These are phyloP conservation scores for Seriola dumerili DNA, from an alignment of 2,113 vertebrate species.

Conservation along the genomic window DNA sequence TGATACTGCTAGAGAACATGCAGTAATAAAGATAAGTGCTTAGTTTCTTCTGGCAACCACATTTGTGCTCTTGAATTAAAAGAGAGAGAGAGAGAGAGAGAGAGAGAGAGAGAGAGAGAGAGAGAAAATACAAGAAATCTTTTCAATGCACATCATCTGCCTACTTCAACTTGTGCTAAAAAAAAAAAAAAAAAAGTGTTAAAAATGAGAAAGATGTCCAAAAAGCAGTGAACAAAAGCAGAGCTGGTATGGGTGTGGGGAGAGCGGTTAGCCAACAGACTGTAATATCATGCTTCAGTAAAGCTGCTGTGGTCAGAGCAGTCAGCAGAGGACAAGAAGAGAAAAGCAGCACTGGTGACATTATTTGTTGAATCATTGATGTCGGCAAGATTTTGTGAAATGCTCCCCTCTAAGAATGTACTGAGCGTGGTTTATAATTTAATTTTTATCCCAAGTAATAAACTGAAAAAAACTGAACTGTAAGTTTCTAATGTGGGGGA, in stretches of 20 bases:
- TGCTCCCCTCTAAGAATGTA: background rate
- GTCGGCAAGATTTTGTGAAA: constrained; percentile 28
- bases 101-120: background rate
- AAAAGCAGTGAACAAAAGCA: constrained; percentile 40
- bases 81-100: background rate
- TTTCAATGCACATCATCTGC: constrained; percentile 1
- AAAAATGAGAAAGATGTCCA: constrained; percentile 35
- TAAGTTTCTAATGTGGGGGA: background rate
- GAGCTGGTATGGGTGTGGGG: constrained; percentile 14
- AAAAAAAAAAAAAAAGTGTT: constrained; percentile 8
- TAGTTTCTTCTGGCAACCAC: constrained; percentile 1
- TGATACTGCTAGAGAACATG: background rate
- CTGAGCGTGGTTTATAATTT: background rate
- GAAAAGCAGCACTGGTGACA: constrained; percentile 37
- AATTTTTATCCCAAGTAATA: background rate
- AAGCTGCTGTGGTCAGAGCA: constrained; percentile 47
- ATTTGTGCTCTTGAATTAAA: constrained; percentile 4
- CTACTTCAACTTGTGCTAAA: background rate
- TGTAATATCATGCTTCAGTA: constrained; percentile 61
- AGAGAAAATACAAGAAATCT: background rate
- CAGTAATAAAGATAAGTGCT: background rate
- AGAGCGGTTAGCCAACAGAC: constrained; percentile 42
- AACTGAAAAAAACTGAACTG: background rate
- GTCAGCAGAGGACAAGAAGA: constrained; percentile 32
- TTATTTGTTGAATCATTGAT: constrained; percentile 55